Percentiles rank a stretch among this genome's conserved stretches.
phyloP scores from a whole-genome alignment of 2,113 vertebrate genomes.

The Pseudolaguvia tuberculata region DNA sequence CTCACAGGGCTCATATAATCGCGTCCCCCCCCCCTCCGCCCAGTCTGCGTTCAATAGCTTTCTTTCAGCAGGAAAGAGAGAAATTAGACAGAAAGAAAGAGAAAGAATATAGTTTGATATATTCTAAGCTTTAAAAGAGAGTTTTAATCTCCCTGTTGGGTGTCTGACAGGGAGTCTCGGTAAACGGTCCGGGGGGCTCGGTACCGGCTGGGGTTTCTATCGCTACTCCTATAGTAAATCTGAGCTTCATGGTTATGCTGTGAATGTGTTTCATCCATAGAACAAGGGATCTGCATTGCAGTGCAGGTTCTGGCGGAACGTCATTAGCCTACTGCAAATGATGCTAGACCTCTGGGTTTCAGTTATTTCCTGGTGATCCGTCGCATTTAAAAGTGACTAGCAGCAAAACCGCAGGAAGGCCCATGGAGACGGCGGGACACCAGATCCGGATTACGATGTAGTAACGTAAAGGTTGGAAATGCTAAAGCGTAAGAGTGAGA shows the following conservation, averaged over 20 bases:
- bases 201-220: neutral
- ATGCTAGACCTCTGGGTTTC: neutral
- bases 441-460: neutral
- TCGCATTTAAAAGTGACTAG: neutral
- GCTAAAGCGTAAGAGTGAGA: neutral
- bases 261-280: neutral
- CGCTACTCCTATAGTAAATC: neutral
- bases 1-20: neutral
- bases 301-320: slow-evolving; percentile 2
- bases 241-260: neutral
- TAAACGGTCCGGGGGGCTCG: neutral
- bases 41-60: slow-evolving; percentile 10
- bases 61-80: neutral
- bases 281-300: slow-evolving; percentile 25
- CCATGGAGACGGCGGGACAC: neutral
- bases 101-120: neutral
- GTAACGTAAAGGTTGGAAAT: neutral
- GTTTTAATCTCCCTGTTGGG: slow-evolving; percentile 1
- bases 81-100: neutral
- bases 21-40: neutral
- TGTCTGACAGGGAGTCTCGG: neutral
- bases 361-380: neutral
- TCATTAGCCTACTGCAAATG: neutral
- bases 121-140: too few species aligned
- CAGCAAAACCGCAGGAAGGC: neutral